Evolutionary conservation across 2,797 vertebrate species (phyloP).

Genomic region (Sebastes elongatus): DNA sequence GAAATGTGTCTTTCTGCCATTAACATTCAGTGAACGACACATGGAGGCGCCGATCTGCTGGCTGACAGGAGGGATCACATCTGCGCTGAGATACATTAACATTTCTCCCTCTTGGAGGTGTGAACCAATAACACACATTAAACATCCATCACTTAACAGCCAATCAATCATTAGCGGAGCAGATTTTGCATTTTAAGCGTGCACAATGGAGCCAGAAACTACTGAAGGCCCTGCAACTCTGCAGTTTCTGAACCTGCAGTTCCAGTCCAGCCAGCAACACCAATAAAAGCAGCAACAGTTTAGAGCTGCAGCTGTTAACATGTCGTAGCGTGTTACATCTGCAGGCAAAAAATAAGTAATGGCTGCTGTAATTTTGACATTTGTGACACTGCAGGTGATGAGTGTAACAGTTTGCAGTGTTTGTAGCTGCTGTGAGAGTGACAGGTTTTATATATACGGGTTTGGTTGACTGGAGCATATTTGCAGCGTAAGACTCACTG

Average conservation of each 20-base stretch:
- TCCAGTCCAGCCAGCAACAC: neutral
- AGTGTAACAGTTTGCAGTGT: neutral
- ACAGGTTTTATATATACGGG: neutral
- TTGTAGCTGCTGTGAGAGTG: neutral
- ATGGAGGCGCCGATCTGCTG: neutral
- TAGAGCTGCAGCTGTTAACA: neutral
- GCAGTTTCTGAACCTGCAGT: neutral
- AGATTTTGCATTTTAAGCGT: neutral
- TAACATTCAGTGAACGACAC: slow-evolving; percentile 13
- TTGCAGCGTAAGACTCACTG: neutral
- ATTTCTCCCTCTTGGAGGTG: slow-evolving; percentile 22
- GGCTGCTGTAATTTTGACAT: neutral
- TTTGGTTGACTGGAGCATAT: neutral
- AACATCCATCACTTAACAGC: neutral
- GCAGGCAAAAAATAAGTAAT: neutral
- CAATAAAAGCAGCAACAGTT: neutral
- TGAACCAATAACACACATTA: neutral
- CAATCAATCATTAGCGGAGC: neutral
- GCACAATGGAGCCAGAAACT: too few species aligned
- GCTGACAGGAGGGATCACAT: slow-evolving; percentile 19
- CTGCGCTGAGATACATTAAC: neutral
- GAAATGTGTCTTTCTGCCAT: slow-evolving; percentile 4
- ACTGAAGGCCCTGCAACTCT: neutral
- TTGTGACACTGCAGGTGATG: neutral
- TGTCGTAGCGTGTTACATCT: neutral